phyloP scores from a whole-genome alignment of 2,113 vertebrate genomes.

The Dipodomys ordii region DNA sequence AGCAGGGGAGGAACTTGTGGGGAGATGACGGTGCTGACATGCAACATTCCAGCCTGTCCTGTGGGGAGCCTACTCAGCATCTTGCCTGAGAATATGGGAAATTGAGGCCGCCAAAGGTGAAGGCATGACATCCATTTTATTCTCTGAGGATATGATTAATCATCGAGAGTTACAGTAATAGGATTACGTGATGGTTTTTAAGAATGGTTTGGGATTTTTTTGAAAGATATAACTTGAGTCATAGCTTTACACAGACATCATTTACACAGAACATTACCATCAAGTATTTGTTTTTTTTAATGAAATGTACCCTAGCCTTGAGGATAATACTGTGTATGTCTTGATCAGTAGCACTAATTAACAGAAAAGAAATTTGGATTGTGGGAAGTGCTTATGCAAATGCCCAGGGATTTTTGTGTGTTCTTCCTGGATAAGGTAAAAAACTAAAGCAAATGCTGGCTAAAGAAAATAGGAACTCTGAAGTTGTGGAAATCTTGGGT shows the following conservation, averaged over 20 bases:
- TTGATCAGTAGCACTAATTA: neutral
- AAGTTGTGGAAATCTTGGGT: neutral
- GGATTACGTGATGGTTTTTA: conserved; percentile 39
- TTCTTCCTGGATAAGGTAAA: neutral
- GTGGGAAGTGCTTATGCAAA: neutral
- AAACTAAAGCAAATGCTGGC: neutral
- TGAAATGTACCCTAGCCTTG: conserved; percentile 70
- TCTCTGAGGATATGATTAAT: conserved; percentile 20
- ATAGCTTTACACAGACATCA: conserved; percentile 35
- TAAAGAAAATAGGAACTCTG: neutral
- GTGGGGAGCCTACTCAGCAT: conserved; percentile 36
- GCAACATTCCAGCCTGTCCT: conserved; percentile 40
- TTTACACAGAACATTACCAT: conserved; percentile 1
- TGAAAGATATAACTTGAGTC: conserved; percentile 47
- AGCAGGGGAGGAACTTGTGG: conserved; percentile 35
- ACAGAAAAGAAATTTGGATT: neutral
- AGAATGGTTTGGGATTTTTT: conserved; percentile 53
- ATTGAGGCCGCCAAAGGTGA: neutral
- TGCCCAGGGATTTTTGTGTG: neutral
- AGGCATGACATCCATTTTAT: conserved; percentile 48
- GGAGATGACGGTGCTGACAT: neutral
- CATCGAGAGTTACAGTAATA: conserved; percentile 10
- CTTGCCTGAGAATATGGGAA: conserved; percentile 28
- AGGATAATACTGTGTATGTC: conserved; percentile 44
- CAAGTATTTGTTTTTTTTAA: neutral